Percentiles rank a stretch among this genome's conserved stretches.
Evolutionary conservation across 2,888 invertebrate species (phyloP).

Genomic region (Lamellibrachia satsuma): DNA sequence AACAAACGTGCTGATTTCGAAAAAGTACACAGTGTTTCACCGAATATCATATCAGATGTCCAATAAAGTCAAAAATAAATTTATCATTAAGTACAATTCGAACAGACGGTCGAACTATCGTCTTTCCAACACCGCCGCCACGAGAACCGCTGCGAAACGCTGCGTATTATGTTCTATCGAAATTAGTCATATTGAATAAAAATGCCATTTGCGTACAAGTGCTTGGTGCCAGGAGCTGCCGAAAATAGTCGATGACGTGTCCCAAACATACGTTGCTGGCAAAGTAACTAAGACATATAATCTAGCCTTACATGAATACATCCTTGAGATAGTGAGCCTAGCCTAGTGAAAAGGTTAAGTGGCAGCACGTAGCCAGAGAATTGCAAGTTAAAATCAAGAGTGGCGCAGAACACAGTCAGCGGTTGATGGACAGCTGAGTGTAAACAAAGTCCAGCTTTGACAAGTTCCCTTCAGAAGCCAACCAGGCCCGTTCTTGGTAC

Average conservation of each 20-base stretch:
- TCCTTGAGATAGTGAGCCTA: neutral
- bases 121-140: neutral
- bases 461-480: neutral
- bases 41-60: neutral
- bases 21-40: neutral
- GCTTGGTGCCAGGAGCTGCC: neutral
- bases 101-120: neutral
- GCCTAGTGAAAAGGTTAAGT: slow-evolving; percentile 10
- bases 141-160: neutral
- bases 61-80: neutral
- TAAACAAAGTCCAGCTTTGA: slow-evolving; percentile 7
- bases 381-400: neutral
- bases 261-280: neutral
- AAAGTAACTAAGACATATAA: slow-evolving; percentile 4
- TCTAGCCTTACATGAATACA: slow-evolving; percentile 1
- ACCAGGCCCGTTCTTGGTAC: neutral
- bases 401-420: neutral
- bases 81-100: neutral
- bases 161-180: neutral
- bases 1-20: neutral
- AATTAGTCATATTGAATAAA: slow-evolving; percentile 6
- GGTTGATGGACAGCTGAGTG: neutral
- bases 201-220: neutral
- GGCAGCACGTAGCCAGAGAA: neutral
- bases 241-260: neutral